Evolutionary conservation across 35 echinoderm and acorn worm genomes (phyloP).

Genomic region (Strongylocentrotus purpuratus): DNA sequence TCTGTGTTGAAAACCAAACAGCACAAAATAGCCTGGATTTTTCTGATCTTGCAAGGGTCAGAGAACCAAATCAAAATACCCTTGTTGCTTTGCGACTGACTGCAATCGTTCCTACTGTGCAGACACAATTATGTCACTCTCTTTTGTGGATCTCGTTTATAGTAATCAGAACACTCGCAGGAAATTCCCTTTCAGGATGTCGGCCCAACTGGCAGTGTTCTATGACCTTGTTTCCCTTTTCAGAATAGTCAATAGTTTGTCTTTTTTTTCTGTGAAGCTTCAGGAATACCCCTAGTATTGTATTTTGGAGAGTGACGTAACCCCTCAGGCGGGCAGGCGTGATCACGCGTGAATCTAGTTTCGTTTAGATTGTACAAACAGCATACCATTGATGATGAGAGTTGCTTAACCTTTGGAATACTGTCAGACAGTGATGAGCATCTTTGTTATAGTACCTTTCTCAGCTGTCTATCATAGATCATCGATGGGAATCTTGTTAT

Average conservation of each 20-base stretch:
- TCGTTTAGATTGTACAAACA: neutral
- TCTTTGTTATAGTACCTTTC: no score
- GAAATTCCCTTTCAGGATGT: neutral
- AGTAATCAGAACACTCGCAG: neutral
- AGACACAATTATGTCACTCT: neutral
- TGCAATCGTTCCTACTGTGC: neutral
- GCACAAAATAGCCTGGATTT: neutral
- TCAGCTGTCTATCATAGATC: neutral
- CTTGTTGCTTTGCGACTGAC: neutral
- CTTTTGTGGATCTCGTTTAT: neutral
- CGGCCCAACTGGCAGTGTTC: neutral
- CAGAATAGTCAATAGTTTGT: neutral
- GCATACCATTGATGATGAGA: neutral
- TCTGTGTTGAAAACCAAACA: neutral
- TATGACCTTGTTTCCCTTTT: neutral
- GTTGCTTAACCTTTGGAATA: neutral
- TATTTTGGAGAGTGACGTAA: neutral
- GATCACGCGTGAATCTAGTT: neutral
- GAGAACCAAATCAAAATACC: neutral
- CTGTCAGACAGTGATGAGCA: no score
- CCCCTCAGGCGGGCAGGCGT: neutral
- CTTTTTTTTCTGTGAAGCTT: neutral
- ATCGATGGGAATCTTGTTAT: neutral
- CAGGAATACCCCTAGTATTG: neutral
- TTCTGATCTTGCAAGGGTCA: neutral